phyloP scores from a whole-genome alignment of 2,113 vertebrate species.

The Sinocyclocheilus maitianheensis region DNA sequence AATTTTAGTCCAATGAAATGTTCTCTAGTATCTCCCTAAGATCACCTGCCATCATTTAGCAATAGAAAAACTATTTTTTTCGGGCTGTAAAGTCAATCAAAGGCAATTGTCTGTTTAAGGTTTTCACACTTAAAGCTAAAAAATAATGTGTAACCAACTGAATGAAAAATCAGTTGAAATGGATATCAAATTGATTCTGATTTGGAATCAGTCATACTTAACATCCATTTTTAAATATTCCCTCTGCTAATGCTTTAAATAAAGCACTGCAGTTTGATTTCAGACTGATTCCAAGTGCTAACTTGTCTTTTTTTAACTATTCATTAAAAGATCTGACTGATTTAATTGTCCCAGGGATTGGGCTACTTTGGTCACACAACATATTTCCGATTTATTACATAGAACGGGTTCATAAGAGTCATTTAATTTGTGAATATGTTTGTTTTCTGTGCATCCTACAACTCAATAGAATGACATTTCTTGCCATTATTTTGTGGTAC shows the following conservation, averaged over 20 bases:
- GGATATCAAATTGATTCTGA: background rate
- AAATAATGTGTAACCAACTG: background rate
- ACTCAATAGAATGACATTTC: background rate
- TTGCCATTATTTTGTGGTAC: background rate
- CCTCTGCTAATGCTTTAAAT: background rate
- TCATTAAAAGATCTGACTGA: background rate
- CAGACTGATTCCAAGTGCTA: background rate
- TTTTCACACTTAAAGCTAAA: background rate
- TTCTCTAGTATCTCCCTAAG: background rate
- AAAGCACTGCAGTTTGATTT: background rate
- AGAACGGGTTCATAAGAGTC: background rate
- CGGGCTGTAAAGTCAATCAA: background rate
- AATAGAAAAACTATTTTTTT: background rate
- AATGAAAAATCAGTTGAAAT: background rate
- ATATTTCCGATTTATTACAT: background rate
- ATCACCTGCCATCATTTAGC: background rate
- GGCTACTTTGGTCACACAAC: background rate
- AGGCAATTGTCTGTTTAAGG: background rate
- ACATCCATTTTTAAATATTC: background rate
- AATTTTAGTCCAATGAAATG: background rate
- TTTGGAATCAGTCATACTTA: background rate
- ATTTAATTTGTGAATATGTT: background rate
- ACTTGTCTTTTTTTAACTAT: background rate
- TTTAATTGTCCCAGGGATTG: background rate
- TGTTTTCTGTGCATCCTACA: background rate